Percentiles rank a stretch among this genome's conserved stretches.
Conservation (phyloP, 2,888 invertebrate genomes). For the Lamellibrachia satsuma region DNA sequence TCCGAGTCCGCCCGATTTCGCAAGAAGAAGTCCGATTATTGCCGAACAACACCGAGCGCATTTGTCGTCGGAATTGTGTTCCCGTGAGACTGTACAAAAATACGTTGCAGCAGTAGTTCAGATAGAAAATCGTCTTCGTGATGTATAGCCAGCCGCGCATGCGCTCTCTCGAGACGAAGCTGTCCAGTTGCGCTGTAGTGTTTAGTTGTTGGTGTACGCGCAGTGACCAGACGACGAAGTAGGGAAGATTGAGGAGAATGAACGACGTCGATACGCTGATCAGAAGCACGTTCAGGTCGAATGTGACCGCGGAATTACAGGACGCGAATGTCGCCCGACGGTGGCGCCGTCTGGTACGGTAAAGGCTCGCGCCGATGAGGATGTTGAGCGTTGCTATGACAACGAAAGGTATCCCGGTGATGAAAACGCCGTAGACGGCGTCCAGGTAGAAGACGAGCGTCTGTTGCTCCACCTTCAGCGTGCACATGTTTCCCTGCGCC, state of each 20-base stretch:
- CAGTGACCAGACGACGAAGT: conserved; percentile 54
- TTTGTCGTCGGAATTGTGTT: neutral
- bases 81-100: conserved; percentile 54
- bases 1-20: neutral
- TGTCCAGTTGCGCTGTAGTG: neutral
- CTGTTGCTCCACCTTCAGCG: conserved; percentile 44
- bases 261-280: conserved; percentile 55
- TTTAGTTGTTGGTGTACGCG: conserved; percentile 44
- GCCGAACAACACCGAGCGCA: neutral
- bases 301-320: neutral
- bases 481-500: conserved; percentile 44
- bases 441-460: conserved; percentile 52
- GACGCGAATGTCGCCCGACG: conserved; percentile 42
- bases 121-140: conserved; percentile 54
- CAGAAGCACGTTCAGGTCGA: neutral
- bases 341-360: conserved; percentile 44
- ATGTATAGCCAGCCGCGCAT: conserved; percentile 35
- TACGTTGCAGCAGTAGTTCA: conserved; percentile 61
- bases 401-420: conserved; percentile 59
- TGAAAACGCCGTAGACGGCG: conserved; percentile 53
- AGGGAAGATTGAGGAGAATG: conserved; percentile 60
- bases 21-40: neutral
- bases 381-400: conserved; percentile 56
- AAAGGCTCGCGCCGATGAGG: conserved; percentile 55
- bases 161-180: conserved; percentile 20